Percentiles rank a stretch among this genome's conserved stretches.
Conservation (phyloP, 1,140 invertebrate species). For the Cyclina sinensis region DNA sequence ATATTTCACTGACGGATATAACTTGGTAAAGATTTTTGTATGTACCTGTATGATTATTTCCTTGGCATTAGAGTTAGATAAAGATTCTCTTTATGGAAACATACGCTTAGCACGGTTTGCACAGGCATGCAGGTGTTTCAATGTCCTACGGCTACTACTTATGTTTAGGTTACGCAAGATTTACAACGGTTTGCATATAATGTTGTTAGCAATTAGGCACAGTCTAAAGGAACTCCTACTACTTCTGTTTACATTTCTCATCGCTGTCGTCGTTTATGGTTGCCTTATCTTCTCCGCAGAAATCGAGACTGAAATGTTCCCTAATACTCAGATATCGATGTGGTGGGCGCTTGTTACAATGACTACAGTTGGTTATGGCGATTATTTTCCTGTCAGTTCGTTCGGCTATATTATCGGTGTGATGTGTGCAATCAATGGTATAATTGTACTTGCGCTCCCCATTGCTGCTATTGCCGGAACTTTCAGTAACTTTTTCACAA, state of each 20-base stretch:
- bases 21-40: conserved; percentile 86
- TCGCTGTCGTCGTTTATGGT: conserved; percentile 99
- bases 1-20: conserved; percentile 84
- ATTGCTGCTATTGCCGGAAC: conserved; percentile 89
- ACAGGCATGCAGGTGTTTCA: neutral
- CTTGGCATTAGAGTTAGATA: conserved; percentile 21
- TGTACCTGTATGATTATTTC: conserved; percentile 18
- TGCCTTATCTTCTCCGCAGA: conserved; percentile 91
- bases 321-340: conserved; percentile 97
- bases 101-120: conserved; percentile 30
- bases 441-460: conserved; percentile 99
- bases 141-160: conserved; percentile 5
- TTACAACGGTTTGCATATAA: conserved; percentile 53
- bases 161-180: conserved; percentile 29
- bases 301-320: conserved; percentile 58
- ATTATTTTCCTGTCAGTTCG: conserved; percentile 89
- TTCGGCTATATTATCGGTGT: conserved; percentile 84
- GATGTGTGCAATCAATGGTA: conserved; percentile 97
- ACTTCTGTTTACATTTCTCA: conserved; percentile 98
- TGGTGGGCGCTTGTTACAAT: conserved; percentile 97
- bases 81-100: conserved; percentile 83
- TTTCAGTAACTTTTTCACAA: conserved; percentile 93
- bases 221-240: conserved; percentile 99
- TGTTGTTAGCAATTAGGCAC: conserved; percentile 71
- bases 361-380: conserved; percentile 99